phyloP scores from a whole-genome alignment of 2,888 invertebrate genomes.

The Apotomis capreana region DNA sequence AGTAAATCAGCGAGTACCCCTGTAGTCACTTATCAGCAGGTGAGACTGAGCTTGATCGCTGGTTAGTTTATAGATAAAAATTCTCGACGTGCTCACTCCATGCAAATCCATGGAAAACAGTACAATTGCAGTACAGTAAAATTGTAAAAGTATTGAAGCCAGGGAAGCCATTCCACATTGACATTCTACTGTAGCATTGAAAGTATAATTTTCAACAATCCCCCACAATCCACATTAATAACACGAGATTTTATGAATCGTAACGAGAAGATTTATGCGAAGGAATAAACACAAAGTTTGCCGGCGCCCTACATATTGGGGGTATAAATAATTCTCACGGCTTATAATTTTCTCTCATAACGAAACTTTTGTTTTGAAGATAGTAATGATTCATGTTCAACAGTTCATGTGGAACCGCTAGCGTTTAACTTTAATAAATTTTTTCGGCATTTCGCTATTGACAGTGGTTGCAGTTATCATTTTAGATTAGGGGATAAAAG shows the following conservation, averaged over 20 bases:
- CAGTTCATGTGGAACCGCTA: slow-evolving; percentile 1
- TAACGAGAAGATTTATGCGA: slow-evolving; percentile 38
- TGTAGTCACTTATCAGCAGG: too few species aligned
- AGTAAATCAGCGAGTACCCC: too few species aligned
- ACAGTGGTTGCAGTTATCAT: too few species aligned
- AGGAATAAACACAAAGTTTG: slow-evolving; percentile 39
- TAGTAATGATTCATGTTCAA: slow-evolving; percentile 10
- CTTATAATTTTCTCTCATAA: slow-evolving; percentile 30
- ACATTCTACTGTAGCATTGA: neutral
- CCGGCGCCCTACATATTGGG: slow-evolving; percentile 33
- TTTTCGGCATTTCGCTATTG: neutral
- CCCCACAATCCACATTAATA: slow-evolving; percentile 35
- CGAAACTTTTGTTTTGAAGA: slow-evolving; percentile 24
- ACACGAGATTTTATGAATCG: slow-evolving; percentile 40
- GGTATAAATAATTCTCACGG: slow-evolving; percentile 39
- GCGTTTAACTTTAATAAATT: slow-evolving; percentile 15
- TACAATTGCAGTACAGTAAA: too few species aligned
- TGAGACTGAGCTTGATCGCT: too few species aligned
- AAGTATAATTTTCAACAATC: slow-evolving; percentile 36
- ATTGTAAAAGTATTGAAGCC: too few species aligned
- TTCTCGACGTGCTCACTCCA: too few species aligned
- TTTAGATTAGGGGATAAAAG: too few species aligned
- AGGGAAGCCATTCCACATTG: neutral
- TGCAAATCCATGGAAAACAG: too few species aligned
- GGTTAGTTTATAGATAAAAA: too few species aligned